These are phyloP conservation scores for Anguilla japonica DNA, from an alignment of 2,113 vertebrate genomes.

Conservation along the genomic window DNA sequence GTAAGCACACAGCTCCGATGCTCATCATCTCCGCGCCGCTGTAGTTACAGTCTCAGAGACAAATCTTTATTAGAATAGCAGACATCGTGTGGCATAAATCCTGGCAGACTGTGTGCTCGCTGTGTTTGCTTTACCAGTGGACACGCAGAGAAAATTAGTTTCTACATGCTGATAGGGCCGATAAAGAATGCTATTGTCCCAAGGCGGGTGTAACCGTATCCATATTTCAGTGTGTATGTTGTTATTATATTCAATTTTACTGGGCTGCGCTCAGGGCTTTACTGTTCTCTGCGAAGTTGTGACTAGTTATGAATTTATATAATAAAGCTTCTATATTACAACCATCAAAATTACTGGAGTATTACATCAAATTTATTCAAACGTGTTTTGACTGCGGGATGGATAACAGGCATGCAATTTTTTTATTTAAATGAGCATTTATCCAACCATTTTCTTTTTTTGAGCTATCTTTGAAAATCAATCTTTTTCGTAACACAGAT, in stretches of 20 bases:
- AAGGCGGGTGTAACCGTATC: constrained; percentile 56
- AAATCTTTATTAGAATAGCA: constrained; percentile 61
- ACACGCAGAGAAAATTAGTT: constrained; percentile 53
- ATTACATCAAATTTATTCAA: constrained; percentile 2
- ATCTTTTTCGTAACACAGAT: neutral
- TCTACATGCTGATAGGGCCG: constrained; percentile 56
- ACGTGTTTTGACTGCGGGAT: neutral
- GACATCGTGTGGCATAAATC: constrained; percentile 42
- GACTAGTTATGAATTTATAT: constrained; percentile 4
- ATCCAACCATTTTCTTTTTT: neutral
- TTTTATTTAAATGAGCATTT: constrained; percentile 13
- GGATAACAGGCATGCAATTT: constrained; percentile 11
- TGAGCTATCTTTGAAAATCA: neutral
- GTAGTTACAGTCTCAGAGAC: constrained; percentile 62
- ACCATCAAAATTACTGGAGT: neutral
- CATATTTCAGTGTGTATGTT: constrained; percentile 48
- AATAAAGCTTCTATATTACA: constrained; percentile 13
- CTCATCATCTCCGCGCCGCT: constrained; percentile 60
- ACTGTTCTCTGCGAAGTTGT: constrained; percentile 31
- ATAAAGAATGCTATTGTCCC: constrained; percentile 51
- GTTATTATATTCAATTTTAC: constrained; percentile 24
- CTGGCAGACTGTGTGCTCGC: constrained; percentile 47
- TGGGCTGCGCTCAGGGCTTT: constrained; percentile 50
- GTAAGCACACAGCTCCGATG: constrained; percentile 59
- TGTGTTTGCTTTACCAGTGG: constrained; percentile 65